Evolutionary conservation across 2,797 vertebrate genomes (phyloP).

Genomic region (Brachymystax lenok): DNA sequence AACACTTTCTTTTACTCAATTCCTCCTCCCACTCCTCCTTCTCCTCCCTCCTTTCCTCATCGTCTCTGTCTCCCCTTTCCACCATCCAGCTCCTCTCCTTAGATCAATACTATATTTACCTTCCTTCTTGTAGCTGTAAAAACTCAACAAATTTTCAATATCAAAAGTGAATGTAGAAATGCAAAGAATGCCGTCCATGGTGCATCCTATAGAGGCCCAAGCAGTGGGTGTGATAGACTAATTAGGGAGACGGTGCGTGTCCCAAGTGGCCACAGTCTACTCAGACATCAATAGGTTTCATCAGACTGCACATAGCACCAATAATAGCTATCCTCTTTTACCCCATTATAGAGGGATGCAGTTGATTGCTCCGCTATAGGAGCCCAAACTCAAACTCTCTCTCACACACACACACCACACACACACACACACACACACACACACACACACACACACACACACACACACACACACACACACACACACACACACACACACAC

Average conservation of each 20-base stretch:
- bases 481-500: too few relatives aligned
- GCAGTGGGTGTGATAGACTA: slow-evolving; percentile 75
- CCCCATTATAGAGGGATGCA: slow-evolving; percentile 63
- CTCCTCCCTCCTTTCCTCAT: not conserved
- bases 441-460: too few relatives aligned
- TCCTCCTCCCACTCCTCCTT: not conserved
- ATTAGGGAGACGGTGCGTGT: slow-evolving; percentile 60
- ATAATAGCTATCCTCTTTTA: slow-evolving; percentile 58
- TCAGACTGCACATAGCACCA: slow-evolving; percentile 74
- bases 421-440: too few relatives aligned
- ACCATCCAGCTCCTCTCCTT: not conserved
- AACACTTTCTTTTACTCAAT: not conserved
- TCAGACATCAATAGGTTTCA: slow-evolving; percentile 77
- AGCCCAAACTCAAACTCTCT: not conserved
- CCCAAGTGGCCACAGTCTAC: slow-evolving; percentile 57
- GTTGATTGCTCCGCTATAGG: slow-evolving; percentile 60
- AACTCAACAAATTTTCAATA: not conserved
- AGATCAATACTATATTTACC: too few relatives aligned
- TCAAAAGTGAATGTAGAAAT: slow-evolving; percentile 40
- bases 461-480: too few relatives aligned
- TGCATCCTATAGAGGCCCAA: slow-evolving; percentile 73
- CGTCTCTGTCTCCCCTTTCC: not conserved
- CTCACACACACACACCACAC: too few relatives aligned
- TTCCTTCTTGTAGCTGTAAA: not conserved
- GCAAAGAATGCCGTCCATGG: slow-evolving; percentile 62